A percentile compares a stretch with the other conserved stretches of the same genome.
These are phyloP conservation scores for Nipponia nippon DNA, from an alignment of 2,113 vertebrate genomes.

Conservation along the genomic window DNA sequence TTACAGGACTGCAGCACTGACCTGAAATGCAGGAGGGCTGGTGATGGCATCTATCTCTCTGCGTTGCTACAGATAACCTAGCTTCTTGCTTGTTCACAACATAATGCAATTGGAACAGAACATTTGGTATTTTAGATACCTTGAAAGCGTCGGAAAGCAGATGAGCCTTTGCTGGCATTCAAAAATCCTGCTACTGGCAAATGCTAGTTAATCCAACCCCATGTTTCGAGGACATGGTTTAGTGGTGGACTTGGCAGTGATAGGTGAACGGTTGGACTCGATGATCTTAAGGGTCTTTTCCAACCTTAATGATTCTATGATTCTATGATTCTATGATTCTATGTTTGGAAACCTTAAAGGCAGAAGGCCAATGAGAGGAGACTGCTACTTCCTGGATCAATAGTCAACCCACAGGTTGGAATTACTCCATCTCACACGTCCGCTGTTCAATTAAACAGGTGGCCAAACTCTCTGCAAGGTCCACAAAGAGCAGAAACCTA, in stretches of 20 bases:
- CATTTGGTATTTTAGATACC: not conserved
- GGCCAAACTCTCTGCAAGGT: constrained; percentile 4
- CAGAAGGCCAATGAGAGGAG: not conserved
- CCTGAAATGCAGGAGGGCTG: not conserved
- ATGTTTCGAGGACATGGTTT: no score
- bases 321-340: no score
- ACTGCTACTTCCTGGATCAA: not conserved
- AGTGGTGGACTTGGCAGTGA: no score
- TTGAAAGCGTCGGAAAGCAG: not conserved
- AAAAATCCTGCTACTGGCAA: not conserved
- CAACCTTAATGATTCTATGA: no score
- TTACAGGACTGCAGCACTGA: not conserved
- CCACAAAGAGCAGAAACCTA: constrained; percentile 40
- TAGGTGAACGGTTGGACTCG: no score
- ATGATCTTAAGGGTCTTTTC: no score
- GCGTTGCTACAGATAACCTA: not conserved
- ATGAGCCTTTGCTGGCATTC: not conserved
- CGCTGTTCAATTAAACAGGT: constrained; percentile 15
- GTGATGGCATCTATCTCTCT: not conserved
- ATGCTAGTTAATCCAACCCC: not conserved
- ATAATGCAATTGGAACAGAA: not conserved
- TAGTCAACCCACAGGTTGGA: not conserved
- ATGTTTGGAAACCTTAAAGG: not conserved
- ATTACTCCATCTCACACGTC: constrained; percentile 1
- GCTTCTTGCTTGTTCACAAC: not conserved